Evolutionary conservation across 2,797 vertebrate species (phyloP).

Genomic region (Rhinatrema bivittatum): DNA sequence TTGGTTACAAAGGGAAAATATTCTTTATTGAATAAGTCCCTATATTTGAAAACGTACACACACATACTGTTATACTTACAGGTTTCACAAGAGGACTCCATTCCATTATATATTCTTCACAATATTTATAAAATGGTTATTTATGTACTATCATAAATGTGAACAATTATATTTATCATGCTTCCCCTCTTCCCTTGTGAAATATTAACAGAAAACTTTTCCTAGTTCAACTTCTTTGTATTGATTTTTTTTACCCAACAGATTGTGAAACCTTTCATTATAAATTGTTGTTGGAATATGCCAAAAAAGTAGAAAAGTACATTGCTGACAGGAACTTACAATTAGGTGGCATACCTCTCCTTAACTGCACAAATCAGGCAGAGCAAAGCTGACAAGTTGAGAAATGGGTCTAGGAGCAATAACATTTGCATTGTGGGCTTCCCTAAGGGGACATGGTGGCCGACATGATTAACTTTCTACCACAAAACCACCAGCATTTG

Average conservation of each 20-base stretch:
- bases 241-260: conserved; percentile 1
- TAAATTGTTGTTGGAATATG: neutral
- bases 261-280: conserved; percentile 17
- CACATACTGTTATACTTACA: too few relatives aligned
- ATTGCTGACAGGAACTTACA: conserved; percentile 5
- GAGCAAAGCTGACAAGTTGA: conserved; percentile 5
- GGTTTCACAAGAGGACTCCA: too few relatives aligned
- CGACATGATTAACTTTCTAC: conserved; percentile 11
- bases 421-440: neutral
- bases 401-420: conserved; percentile 8
- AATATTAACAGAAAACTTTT: conserved; percentile 42
- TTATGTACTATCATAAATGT: too few relatives aligned
- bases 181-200: conserved; percentile 35
- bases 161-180: too few relatives aligned
- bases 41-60: too few relatives aligned
- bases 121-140: too few relatives aligned
- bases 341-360: neutral
- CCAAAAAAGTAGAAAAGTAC: conserved; percentile 16
- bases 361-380: conserved; percentile 6
- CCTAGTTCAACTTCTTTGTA: conserved; percentile 18
- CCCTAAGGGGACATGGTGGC: neutral
- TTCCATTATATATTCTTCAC: too few relatives aligned
- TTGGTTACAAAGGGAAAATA: too few relatives aligned
- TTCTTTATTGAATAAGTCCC: too few relatives aligned
- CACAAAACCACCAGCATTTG: conserved; percentile 17